These are phyloP conservation scores for Conus canariensis DNA, from an alignment of 2,888 invertebrate genomes.

Conservation along the genomic window DNA sequence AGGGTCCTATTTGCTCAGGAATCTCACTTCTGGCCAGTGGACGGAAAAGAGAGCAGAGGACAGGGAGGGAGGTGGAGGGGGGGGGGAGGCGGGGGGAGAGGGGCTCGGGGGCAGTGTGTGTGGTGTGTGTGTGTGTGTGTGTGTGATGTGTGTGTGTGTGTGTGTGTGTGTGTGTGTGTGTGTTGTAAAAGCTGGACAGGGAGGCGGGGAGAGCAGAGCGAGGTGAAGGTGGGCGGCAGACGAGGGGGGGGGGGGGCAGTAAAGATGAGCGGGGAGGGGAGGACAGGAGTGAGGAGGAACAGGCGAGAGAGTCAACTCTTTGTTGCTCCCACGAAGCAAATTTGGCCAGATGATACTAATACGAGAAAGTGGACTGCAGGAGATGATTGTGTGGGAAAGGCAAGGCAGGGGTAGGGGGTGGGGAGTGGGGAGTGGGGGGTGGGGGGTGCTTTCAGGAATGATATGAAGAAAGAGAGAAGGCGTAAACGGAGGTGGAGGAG, in stretches of 20 bases:
- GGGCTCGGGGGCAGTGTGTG: not conserved
- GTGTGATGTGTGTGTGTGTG: no score
- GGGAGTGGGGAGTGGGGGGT: not conserved
- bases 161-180: no score
- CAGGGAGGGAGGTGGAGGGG: not conserved
- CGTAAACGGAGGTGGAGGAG: not conserved
- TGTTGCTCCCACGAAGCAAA: slow-evolving; percentile 22
- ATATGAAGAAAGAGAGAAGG: not conserved
- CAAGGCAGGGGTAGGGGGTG: no score
- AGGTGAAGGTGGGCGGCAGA: not conserved
- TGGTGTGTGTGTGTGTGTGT: no score
- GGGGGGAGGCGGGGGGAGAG: not conserved
- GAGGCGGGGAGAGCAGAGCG: no score
- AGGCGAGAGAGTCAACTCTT: not conserved
- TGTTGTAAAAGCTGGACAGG: no score
- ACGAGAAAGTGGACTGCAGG: not conserved
- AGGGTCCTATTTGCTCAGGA: not conserved
- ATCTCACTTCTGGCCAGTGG: no score
- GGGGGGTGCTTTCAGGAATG: no score
- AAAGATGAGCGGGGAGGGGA: not conserved
- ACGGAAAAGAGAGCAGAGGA: no score
- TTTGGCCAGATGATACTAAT: slow-evolving; percentile 8
- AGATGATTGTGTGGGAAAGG: no score
- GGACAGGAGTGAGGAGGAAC: no score
- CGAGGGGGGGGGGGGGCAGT: not conserved